phyloP scores from a whole-genome alignment of 2,113 vertebrate species.

The Tretioscincus oriximinensis region DNA sequence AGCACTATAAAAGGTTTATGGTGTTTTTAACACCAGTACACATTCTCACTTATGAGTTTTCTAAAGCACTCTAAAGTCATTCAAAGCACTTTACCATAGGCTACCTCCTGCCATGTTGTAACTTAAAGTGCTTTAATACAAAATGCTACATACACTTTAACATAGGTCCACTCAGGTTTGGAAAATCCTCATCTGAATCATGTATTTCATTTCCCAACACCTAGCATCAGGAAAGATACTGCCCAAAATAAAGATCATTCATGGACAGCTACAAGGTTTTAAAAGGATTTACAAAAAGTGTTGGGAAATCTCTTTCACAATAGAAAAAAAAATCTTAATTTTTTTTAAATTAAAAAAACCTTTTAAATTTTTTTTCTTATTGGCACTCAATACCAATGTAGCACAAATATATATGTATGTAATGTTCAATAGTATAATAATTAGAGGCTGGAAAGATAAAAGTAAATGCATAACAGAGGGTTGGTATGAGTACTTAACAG shows the following conservation, averaged over 20 bases:
- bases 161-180: neutral
- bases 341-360: neutral
- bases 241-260: neutral
- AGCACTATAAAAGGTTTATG: constrained; percentile 20
- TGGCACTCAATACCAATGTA: no score
- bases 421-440: no score
- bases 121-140: constrained; percentile 20
- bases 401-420: no score
- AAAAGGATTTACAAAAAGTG: neutral
- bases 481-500: no score
- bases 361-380: neutral
- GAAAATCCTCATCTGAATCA: neutral
- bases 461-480: no score
- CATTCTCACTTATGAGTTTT: constrained; percentile 17
- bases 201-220: neutral
- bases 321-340: no score
- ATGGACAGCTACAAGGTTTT: neutral
- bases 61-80: constrained; percentile 20
- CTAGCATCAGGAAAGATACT: neutral
- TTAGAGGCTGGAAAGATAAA: no score
- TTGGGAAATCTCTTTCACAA: neutral
- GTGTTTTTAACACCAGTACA: constrained; percentile 8
- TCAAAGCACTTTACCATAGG: constrained; percentile 9
- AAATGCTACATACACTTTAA: constrained; percentile 1
- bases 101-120: constrained; percentile 13